Base-by-base conservation (phyloP, 2,113 vertebrate species). In the Takifugu bimaculatus region DNA sequence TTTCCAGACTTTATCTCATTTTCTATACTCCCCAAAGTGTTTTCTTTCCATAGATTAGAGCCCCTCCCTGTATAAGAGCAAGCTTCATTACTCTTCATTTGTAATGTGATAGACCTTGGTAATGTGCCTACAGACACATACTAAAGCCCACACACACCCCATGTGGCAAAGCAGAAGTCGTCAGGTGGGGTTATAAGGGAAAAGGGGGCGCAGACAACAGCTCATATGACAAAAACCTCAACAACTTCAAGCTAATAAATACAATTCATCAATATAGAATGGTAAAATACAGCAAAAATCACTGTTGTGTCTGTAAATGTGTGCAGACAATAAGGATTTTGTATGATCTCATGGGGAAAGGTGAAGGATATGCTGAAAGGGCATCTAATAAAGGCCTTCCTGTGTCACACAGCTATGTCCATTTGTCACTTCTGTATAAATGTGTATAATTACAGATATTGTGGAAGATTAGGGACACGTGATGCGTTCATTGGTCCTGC, bases 31-130 rank as follows among this genome's bases (percentile, higher is more conserved):
- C 44, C 14, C 44, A 45, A 13, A 15, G 12, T 10, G 44, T 45
- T 13, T 45, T 45, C 6, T 45, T 13, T 15, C 12, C 3, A 45
- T 15, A 48, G 5, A 48, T n/a, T n/a, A n/a, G 45, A 35, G 50
- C 43, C 53, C 50, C 57, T 11, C 5, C 2, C 49, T 55, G 62
- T 48, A 32, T 2, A 2, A 68, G 25, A 29, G 10, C 65, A 50
- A 60, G 26, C 4, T 0, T 50, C 39, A 63, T 49, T 47, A 51
- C 44, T 47, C 42, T 20, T 26, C 28, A 52, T 39, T 14, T 39
- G 76, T 70, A 72, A 81, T 52, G 53, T 71, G 74, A 83, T 58
- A 68, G 63, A 65, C 54, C 13, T 55, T 35, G 44, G 55, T 73
- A 70, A 82, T 68, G 43, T 5, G 60, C 42, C 55, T 51, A 2